phyloP scores from a whole-genome alignment of 2,113 vertebrate genomes.

The Tachysurus vachellii region DNA sequence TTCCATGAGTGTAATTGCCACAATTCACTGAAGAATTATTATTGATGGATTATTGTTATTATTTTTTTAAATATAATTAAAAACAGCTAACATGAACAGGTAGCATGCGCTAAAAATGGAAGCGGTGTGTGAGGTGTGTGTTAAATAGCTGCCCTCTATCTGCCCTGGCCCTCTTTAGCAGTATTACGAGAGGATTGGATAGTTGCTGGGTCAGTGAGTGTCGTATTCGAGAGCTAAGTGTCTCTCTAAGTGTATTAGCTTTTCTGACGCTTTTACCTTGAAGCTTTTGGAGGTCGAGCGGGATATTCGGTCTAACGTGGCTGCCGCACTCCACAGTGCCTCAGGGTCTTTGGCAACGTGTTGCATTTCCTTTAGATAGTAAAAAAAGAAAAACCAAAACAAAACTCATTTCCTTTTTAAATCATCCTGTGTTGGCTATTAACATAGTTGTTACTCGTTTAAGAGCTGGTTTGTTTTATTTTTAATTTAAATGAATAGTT shows the following conservation, averaged over 20 bases:
- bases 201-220: constrained; percentile 41
- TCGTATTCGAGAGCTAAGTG: constrained; percentile 41
- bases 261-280: constrained; percentile 44
- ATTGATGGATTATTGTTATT: background rate
- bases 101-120: background rate
- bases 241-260: constrained; percentile 46
- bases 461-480: background rate
- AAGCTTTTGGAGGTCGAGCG: constrained; percentile 33
- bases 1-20: background rate
- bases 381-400: background rate
- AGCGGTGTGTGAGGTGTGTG: background rate
- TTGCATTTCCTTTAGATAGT: background rate
- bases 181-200: constrained; percentile 42
- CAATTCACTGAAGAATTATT: background rate
- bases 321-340: background rate
- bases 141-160: constrained; percentile 2
- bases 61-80: background rate
- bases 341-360: constrained; percentile 23
- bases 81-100: background rate
- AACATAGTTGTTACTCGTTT: background rate
- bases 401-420: background rate
- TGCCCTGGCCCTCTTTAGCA: constrained; percentile 23
- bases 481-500: background rate
- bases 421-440: constrained; percentile 2
- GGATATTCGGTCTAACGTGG: constrained; percentile 24